Evolutionary conservation across 2,888 invertebrate genomes (phyloP), one percentile per base, ranked within the genome.

Genomic region (Epistrophe grossulariae): DNA sequence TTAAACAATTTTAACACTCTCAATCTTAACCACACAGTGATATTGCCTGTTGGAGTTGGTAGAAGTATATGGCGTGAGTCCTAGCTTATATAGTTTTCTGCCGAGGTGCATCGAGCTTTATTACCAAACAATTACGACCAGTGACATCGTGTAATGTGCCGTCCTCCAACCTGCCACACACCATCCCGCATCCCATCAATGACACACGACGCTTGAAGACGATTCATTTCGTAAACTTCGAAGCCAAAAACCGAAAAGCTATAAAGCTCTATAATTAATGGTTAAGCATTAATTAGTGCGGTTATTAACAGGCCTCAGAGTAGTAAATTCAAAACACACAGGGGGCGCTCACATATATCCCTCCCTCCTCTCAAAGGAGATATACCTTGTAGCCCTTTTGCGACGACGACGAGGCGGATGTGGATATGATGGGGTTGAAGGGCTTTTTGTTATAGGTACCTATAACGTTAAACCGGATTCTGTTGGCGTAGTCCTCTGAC

Each of bases 271-370:
- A 72, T 87, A 87, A 87, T 59, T 79, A 83, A 87, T 83, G 87
- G 87, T 87, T 83, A 87, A 87, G 87, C 87, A 87, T 87, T 87
- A 87, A 87, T 87, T 87, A 87, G 87, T 82, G 87, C 76, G 83
- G 87, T 87, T 87, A 87, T 87, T 87, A 87, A 87, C 87, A 87
- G 87, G 83, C 87, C 83, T 83, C 87, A 87, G 72, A 55, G 83
- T 87, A 83, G 87, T 87, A 87, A 87, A 87, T 87, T 87, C 83
- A 71, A 79, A 79, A 48, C 62, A 78, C 70, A 78, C 68, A 73
- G 24, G 52, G 52, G 38, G 38, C 6, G 52, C 24, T 28, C 45
- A 43, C 57, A 19, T 50, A 19, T n/a, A 28, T 45, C 45, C 50
- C 40, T 9, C 60, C 15, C 48, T 11, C 40, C 40, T 15, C 62